These are phyloP conservation scores for Lamellibrachia satsuma DNA, from an alignment of 2,888 invertebrate species.

Conservation along the genomic window DNA sequence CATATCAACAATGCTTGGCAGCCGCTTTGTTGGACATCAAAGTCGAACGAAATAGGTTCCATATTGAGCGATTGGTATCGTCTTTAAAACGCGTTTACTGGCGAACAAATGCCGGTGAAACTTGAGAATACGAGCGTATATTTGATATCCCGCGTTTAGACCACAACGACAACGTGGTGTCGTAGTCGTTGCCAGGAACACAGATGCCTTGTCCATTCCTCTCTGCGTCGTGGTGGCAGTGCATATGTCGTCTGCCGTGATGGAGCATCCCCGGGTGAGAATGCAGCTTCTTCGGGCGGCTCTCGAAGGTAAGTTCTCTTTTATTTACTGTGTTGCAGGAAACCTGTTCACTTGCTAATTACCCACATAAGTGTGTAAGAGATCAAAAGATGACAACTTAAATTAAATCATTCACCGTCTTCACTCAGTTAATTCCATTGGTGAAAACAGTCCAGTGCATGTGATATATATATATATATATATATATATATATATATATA, in stretches of 20 bases:
- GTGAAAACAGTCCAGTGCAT: no score
- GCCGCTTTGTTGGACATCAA: not conserved
- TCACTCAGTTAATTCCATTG: no score
- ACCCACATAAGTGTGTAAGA: no score
- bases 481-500: no score
- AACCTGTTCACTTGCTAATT: no score
- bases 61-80: not conserved
- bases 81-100: not conserved
- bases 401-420: no score
- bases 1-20: not conserved
- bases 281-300: not conserved
- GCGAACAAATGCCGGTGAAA: not conserved
- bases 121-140: not conserved
- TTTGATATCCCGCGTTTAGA: not conserved
- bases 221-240: not conserved
- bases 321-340: not conserved
- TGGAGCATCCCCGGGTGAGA: not conserved
- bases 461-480: no score
- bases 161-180: not conserved
- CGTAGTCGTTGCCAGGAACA: not conserved
- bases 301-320: not conserved
- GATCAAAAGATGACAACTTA: no score
- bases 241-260: not conserved
- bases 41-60: not conserved
- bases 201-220: not conserved